phyloP scores from a whole-genome alignment of 2,888 invertebrate species.

The Ormyrus thymus region DNA sequence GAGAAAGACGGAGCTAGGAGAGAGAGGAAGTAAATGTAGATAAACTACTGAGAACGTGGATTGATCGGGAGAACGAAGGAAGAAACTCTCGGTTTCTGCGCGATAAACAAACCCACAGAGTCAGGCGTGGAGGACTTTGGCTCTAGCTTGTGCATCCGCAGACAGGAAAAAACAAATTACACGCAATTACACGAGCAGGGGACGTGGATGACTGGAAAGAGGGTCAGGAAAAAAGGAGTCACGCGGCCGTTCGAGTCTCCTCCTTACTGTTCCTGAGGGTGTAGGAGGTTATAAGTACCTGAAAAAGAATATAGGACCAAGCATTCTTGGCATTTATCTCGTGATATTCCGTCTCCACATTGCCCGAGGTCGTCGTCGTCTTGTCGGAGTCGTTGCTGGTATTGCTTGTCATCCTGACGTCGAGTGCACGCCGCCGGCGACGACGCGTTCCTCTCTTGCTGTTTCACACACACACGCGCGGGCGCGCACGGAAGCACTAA shows the following conservation, averaged over 20 bases:
- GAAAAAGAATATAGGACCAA: constrained; percentile 82
- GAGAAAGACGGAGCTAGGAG: constrained; percentile 14
- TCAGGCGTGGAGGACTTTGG: not conserved
- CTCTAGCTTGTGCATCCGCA: not conserved
- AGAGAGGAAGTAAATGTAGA: constrained; percentile 37
- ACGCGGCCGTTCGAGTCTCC: constrained; percentile 18
- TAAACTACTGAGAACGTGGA: constrained; percentile 49
- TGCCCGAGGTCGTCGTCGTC: constrained; percentile 70
- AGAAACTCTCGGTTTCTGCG: constrained; percentile 6
- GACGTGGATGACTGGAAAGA: not conserved
- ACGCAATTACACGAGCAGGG: constrained; percentile 21
- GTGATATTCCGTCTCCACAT: constrained; percentile 84
- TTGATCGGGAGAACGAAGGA: constrained; percentile 43
- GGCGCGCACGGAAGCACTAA: constrained; percentile 15
- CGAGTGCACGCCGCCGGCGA: constrained; percentile 20
- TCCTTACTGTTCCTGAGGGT: constrained; percentile 1
- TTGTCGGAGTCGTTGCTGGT: constrained; percentile 56
- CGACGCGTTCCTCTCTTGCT: not conserved
- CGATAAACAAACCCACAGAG: constrained; percentile 49
- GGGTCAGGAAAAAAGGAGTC: constrained; percentile 48
- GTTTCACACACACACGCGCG: constrained; percentile 18
- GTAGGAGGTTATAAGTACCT: constrained; percentile 76
- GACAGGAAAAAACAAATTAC: constrained; percentile 50
- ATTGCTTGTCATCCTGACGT: constrained; percentile 64
- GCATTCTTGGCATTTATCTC: constrained; percentile 82